Evolutionary conservation across 2,797 vertebrate species (phyloP).

Genomic region (Crax fasciolata): DNA sequence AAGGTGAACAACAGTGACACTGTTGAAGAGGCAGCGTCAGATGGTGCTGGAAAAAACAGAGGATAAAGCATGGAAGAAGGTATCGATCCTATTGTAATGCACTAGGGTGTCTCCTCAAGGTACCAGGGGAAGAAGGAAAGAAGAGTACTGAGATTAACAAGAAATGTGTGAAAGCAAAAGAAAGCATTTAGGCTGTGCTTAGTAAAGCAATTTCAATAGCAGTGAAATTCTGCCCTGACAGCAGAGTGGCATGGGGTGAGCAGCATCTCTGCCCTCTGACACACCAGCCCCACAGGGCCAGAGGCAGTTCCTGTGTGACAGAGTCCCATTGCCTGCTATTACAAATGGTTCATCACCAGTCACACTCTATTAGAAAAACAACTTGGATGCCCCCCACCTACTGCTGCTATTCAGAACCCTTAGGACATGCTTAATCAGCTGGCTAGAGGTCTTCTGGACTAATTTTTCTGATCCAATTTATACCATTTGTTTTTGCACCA

Average conservation of each 20-base stretch:
- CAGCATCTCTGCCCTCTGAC: neutral
- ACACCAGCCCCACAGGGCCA: neutral
- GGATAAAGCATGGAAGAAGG: neutral
- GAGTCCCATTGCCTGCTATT: neutral
- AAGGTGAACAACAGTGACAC: neutral
- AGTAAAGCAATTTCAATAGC: neutral
- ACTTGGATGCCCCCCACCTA: neutral
- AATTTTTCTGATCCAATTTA: neutral
- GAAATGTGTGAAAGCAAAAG: constrained; percentile 24
- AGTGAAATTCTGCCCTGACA: neutral
- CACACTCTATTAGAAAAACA: neutral
- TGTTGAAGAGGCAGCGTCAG: neutral
- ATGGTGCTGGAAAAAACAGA: neutral
- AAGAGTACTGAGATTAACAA: neutral
- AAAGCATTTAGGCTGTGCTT: neutral
- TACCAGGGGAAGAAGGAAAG: neutral
- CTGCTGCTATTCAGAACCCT: neutral
- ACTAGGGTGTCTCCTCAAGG: neutral
- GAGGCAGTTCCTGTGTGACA: neutral
- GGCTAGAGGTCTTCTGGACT: neutral
- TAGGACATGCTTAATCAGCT: neutral
- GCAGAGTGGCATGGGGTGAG: neutral
- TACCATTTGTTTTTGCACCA: constrained; percentile 17
- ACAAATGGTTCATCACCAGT: neutral
- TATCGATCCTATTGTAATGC: constrained; percentile 12